Evolutionary conservation across 2,797 vertebrate genomes (phyloP).

Genomic region (Pangasius larnaudii): DNA sequence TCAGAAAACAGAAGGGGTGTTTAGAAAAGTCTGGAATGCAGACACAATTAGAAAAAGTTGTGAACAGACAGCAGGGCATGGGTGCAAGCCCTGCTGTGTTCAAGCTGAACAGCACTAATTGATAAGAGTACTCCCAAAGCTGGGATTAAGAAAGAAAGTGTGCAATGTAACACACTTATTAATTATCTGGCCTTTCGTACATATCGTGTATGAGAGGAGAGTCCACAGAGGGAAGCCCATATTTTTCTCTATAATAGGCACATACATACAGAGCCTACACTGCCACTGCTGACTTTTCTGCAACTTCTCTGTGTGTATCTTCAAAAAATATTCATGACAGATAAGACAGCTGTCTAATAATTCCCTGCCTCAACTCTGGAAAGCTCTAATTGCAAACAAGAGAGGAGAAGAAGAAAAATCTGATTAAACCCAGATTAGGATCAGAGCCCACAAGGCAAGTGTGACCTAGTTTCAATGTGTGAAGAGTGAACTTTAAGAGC

Average conservation of each 20-base stretch:
- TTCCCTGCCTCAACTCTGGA: slow-evolving; percentile 50
- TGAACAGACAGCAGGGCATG: slow-evolving; percentile 54
- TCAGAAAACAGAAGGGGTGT: slow-evolving; percentile 47
- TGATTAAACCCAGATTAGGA: slow-evolving; percentile 80
- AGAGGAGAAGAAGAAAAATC: slow-evolving; percentile 59
- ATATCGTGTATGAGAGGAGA: not conserved
- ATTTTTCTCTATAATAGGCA: slow-evolving; percentile 22
- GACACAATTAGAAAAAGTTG: slow-evolving; percentile 57
- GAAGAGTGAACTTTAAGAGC: slow-evolving; percentile 63
- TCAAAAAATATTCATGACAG: slow-evolving; percentile 34
- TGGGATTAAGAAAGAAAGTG: slow-evolving; percentile 18
- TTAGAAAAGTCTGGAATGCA: slow-evolving; percentile 57
- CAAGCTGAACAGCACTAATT: slow-evolving; percentile 58
- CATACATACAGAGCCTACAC: slow-evolving; percentile 6
- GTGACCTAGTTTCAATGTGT: slow-evolving; percentile 73
- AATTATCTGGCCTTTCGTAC: slow-evolving; percentile 35
- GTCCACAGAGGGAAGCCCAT: slow-evolving; percentile 11
- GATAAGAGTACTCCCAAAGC: slow-evolving; percentile 59
- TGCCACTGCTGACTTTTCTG: slow-evolving; percentile 17
- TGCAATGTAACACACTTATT: slow-evolving; percentile 9
- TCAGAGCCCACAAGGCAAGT: slow-evolving; percentile 71
- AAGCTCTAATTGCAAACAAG: slow-evolving; percentile 61
- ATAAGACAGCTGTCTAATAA: slow-evolving; percentile 53
- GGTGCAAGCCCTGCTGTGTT: slow-evolving; percentile 11
- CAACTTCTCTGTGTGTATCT: slow-evolving; percentile 19